Evolutionary conservation across 2,888 invertebrate genomes (phyloP), one percentile per base, ranked within the genome.

Genomic region (Leucophenga maculata): DNA sequence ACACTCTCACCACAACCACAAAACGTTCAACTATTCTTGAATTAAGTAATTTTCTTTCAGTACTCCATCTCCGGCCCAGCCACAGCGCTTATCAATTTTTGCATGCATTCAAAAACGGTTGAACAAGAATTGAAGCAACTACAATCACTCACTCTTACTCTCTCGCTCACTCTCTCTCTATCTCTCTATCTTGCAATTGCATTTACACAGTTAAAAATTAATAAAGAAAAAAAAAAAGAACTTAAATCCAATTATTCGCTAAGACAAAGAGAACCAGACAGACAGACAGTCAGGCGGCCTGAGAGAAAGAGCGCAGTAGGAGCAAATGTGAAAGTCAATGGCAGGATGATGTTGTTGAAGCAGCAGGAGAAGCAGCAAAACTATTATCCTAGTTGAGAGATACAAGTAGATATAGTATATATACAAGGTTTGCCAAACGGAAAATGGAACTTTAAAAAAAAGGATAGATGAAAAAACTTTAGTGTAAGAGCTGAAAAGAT

Each of bases 21-120:
- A 39, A 39, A 39, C 39, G 39, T 39, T 26, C 26, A 26, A 26
- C 26, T 26, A 4, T 26, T 39, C 39, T 39, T 39, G 39, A 39
- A 39, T 39, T 39, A 11, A 39, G 39, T 9, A 39, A 39, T 11
- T 39, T 3, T 39, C 39, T 39, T 39, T 39, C 39, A 1, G 3
- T 26, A 4, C 26, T 26, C 1, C 26, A 26, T 4, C 26, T 3
- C 26, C 26, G 4, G 26, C 4, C 4, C 26, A 39, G 1, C 8
- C 8, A 39, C 3, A 72, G 68, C 52, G 74, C 72, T 69, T 70
- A 57, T 75, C 73, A 69, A 66, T 66, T 73, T 72, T 72, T 62
- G 78, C 65, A 81, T 80, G 79, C 69, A 81, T 78, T 74, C 70
- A 74, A 75, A 72, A 39, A 11, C 39, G 39, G 39, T 39, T 11